phyloP scores from a whole-genome alignment of 2,888 invertebrate species.

The Gymnocheta viridis region DNA sequence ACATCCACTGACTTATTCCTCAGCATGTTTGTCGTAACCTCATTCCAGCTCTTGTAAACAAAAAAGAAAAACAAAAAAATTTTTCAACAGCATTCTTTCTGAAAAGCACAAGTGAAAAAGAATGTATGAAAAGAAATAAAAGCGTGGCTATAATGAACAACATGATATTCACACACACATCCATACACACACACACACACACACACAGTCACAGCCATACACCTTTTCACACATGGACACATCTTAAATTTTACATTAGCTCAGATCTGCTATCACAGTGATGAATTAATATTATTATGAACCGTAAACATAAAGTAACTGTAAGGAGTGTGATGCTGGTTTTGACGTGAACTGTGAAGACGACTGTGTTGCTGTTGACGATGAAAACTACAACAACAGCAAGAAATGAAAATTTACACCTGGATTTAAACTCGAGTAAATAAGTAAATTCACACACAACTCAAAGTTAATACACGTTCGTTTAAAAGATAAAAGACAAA shows the following conservation, averaged over 20 bases:
- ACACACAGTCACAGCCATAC: neutral
- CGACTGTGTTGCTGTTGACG: neutral
- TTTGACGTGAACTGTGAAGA: neutral
- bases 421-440: constrained; percentile 43
- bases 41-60: neutral
- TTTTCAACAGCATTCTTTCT: neutral
- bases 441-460: constrained; percentile 29
- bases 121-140: neutral
- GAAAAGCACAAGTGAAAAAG: neutral
- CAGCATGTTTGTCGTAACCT: neutral
- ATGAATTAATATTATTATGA: constrained; percentile 52
- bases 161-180: neutral
- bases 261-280: constrained; percentile 6
- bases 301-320: constrained; percentile 29
- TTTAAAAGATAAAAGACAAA: constrained; percentile 1
- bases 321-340: neutral
- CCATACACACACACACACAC: neutral
- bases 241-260: neutral
- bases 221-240: neutral
- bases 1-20: neutral
- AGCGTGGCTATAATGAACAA: neutral
- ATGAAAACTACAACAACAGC: constrained; percentile 15
- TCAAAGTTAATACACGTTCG: constrained; percentile 10
- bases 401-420: constrained; percentile 43
- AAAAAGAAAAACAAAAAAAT: too few species aligned